These are phyloP conservation scores for Australoheros facetus DNA, from an alignment of 2,797 vertebrate species.

Conservation along the genomic window DNA sequence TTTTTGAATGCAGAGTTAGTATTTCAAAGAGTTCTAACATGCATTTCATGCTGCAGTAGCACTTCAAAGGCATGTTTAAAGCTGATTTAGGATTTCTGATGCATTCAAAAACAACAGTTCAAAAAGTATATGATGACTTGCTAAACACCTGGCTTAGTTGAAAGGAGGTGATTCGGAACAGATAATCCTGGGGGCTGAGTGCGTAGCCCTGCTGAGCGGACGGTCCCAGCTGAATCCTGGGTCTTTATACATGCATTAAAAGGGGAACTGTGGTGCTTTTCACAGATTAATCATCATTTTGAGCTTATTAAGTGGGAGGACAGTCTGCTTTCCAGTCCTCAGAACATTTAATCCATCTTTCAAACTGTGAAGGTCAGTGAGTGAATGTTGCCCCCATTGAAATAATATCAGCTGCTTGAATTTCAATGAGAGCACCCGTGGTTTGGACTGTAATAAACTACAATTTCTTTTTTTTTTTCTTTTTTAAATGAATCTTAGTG, in stretches of 20 bases:
- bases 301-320: slow-evolving; percentile 82
- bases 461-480: slow-evolving; percentile 18
- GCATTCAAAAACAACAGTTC: slow-evolving; percentile 29
- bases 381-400: slow-evolving; percentile 60
- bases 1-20: not conserved
- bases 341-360: slow-evolving; percentile 81
- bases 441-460: slow-evolving; percentile 56
- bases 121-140: slow-evolving; percentile 40
- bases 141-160: slow-evolving; percentile 50
- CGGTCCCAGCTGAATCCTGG: slow-evolving; percentile 59
- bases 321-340: slow-evolving; percentile 73
- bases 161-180: slow-evolving; percentile 36
- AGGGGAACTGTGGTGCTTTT: slow-evolving; percentile 66
- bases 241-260: slow-evolving; percentile 73
- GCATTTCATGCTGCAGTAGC: slow-evolving; percentile 19
- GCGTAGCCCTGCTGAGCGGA: slow-evolving; percentile 41
- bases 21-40: not conserved
- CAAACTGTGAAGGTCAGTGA: slow-evolving; percentile 83
- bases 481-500: slow-evolving; percentile 27
- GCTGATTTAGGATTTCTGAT: slow-evolving; percentile 34
- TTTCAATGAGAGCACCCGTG: slow-evolving; percentile 58
- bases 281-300: slow-evolving; percentile 84
- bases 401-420: slow-evolving; percentile 70
- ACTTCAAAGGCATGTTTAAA: slow-evolving; percentile 39
- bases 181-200: slow-evolving; percentile 56